Conservation (phyloP, 2,888 invertebrate genomes). For the Drosophila setosimentum region DNA sequence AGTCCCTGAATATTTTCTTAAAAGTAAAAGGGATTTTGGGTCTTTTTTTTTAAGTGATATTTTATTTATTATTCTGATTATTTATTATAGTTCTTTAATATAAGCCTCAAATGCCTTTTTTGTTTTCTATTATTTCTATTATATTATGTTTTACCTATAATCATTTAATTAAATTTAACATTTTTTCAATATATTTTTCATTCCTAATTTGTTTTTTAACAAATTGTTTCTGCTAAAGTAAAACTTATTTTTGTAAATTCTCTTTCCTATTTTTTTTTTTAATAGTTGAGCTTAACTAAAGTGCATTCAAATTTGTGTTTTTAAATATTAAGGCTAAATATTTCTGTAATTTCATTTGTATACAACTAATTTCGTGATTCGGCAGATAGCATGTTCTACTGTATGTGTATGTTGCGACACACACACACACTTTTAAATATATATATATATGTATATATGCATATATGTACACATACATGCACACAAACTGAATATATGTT, state of each 20-base stretch:
- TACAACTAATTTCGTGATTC: not conserved
- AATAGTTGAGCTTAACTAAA: not conserved
- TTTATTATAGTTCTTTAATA: not conserved
- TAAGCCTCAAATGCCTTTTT: not conserved
- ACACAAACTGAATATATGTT: conserved; percentile 37
- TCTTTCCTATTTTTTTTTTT: not conserved
- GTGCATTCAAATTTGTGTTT: not conserved
- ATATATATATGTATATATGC: not conserved
- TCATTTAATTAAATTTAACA: not conserved
- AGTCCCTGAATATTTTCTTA: not conserved
- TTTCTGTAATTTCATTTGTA: too few relatives aligned
- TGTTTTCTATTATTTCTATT: not conserved
- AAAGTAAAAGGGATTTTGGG: not conserved
- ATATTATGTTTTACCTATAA: not conserved
- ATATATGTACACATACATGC: conserved; percentile 1
- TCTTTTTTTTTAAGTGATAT: not conserved
- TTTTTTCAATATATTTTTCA: not conserved
- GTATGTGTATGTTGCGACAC: conserved; percentile 6
- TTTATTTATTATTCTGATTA: not conserved
- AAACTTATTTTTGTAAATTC: not conserved
- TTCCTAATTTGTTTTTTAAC: not conserved
- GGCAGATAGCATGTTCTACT: conserved; percentile 22
- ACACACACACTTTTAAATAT: not conserved
- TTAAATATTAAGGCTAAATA: not conserved
- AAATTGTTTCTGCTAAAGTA: not conserved